These are phyloP conservation scores for Nyctereutes procyonoides DNA, from an alignment of 2,113 vertebrate genomes.

Conservation along the genomic window DNA sequence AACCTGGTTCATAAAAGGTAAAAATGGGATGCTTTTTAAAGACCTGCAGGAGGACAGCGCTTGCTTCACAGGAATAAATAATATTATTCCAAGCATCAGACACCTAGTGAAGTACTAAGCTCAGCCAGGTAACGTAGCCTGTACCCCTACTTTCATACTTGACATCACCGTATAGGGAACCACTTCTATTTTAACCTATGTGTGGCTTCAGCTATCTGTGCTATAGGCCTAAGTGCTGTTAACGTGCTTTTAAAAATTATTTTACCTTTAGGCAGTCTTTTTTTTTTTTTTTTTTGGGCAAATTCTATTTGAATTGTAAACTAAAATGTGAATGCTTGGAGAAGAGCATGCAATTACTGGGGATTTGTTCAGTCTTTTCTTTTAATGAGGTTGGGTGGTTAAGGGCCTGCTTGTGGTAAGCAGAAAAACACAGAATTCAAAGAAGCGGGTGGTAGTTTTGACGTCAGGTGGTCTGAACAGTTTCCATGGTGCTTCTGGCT, in stretches of 20 bases:
- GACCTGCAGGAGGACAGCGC: not conserved
- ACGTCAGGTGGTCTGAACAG: not conserved
- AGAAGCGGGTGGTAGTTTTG: not conserved
- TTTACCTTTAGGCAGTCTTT: not conserved
- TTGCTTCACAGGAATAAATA: not conserved
- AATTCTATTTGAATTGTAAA: not conserved
- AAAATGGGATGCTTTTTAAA: not conserved
- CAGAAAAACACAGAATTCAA: not conserved
- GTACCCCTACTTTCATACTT: not conserved
- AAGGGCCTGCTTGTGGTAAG: not conserved
- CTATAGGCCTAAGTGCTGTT: not conserved
- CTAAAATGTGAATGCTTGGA: slow-evolving; percentile 4
- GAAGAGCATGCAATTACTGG: not conserved
- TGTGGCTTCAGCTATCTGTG: not conserved
- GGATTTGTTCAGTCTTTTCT: not conserved
- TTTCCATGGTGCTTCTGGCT: not conserved
- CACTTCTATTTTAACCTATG: not conserved
- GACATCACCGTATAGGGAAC: not conserved
- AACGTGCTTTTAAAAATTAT: not conserved
- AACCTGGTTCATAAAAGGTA: not conserved
- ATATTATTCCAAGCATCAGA: not conserved
- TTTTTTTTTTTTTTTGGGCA: too few species aligned
- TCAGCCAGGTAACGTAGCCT: not conserved
- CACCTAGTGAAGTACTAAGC: not conserved
- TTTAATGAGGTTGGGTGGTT: not conserved